phyloP scores from a whole-genome alignment of 2,113 vertebrate species.

The Dendropsophus ebraccatus region DNA sequence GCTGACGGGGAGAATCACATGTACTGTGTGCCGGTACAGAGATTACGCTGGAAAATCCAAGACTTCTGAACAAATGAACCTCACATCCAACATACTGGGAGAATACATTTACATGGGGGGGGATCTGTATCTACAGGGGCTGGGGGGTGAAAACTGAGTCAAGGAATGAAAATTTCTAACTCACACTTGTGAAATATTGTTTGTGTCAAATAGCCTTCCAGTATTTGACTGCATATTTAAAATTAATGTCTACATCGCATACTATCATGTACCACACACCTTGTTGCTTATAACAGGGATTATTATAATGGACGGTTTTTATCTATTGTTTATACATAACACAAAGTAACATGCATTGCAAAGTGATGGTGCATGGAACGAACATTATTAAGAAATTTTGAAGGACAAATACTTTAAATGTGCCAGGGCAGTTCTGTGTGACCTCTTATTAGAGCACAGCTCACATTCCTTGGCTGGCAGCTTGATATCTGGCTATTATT shows the following conservation, averaged over 20 bases:
- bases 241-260: not conserved
- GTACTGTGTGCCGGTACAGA: no score
- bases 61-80: no score
- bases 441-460: not conserved
- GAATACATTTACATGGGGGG: no score
- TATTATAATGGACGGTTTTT: not conserved
- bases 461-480: constrained; percentile 1
- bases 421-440: not conserved
- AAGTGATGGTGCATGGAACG: not conserved
- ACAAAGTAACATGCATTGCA: not conserved
- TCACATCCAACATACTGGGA: no score
- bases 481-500: not conserved
- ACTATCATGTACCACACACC: not conserved
- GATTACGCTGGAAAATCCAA: no score
- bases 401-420: not conserved
- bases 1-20: no score
- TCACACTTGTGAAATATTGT: no score
- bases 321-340: not conserved
- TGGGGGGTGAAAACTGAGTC: no score
- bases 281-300: not conserved
- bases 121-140: no score
- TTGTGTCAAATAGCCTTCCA: no score
- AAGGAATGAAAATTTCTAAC: no score
- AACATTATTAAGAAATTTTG: not conserved
- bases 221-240: not conserved